phyloP scores from a whole-genome alignment of 2,797 vertebrate species.

The Siniperca obscura region DNA sequence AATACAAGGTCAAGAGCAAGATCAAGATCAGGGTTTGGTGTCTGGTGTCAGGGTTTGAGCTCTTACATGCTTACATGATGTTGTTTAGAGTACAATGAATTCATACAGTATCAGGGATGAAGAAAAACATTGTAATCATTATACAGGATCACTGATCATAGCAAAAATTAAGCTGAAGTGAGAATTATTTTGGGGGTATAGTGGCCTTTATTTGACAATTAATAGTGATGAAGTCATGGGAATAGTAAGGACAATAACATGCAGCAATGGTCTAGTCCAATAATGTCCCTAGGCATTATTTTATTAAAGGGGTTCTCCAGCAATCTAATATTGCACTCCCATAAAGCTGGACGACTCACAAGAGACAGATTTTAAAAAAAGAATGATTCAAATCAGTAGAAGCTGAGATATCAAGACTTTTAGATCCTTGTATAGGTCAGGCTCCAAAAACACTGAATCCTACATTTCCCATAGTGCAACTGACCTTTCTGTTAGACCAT shows the following conservation, averaged over 20 bases:
- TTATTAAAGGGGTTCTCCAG: not conserved
- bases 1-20: not conserved
- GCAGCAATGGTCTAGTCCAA: not conserved
- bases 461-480: not conserved
- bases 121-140: not conserved
- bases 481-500: not conserved
- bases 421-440: too few species aligned
- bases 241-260: not conserved
- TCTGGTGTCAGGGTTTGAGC: not conserved
- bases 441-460: not conserved
- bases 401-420: not conserved
- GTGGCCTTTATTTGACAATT: not conserved
- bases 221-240: not conserved
- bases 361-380: not conserved
- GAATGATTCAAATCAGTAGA: not conserved
- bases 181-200: not conserved
- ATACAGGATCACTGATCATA: not conserved
- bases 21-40: not conserved
- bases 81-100: not conserved
- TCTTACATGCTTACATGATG: not conserved
- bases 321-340: not conserved
- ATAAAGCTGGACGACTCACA: not conserved
- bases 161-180: not conserved
- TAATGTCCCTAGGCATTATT: not conserved
- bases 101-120: not conserved